Evolutionary conservation across 1,140 invertebrate species (phyloP).

Genomic region (Zaprionus ghesquierei): DNA sequence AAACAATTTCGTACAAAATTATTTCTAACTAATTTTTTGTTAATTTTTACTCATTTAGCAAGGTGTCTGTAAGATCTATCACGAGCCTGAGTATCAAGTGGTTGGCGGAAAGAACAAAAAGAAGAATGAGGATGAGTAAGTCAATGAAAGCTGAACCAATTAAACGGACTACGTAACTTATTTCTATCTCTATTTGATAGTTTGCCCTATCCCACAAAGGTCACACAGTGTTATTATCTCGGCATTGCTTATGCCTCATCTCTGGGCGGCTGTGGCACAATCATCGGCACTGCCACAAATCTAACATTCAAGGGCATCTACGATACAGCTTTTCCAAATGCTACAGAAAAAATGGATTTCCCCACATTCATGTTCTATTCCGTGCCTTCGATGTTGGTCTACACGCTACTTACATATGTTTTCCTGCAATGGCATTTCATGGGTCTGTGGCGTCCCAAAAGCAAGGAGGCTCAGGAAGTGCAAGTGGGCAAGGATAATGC

Average conservation of each 20-base stretch:
- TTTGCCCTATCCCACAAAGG: conserved; percentile 85
- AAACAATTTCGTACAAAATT: background rate
- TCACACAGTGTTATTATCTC: conserved; percentile 89
- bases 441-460: conserved; percentile 87
- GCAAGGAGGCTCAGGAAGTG: conserved; percentile 85
- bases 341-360: conserved; percentile 87
- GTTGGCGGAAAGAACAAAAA: conserved; percentile 82
- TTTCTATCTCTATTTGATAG: conserved; percentile 57
- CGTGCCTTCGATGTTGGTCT: conserved; percentile 87
- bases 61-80: conserved; percentile 86
- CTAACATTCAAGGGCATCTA: conserved; percentile 91
- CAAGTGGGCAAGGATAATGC: conserved; percentile 85
- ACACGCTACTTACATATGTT: conserved; percentile 88
- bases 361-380: conserved; percentile 89
- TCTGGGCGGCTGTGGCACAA: conserved; percentile 92
- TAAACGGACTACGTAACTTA: background rate
- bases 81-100: conserved; percentile 83
- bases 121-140: conserved; percentile 82
- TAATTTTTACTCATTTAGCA: conserved; percentile 80
- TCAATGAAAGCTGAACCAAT: conserved; percentile 1
- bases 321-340: conserved; percentile 84
- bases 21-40: background rate
- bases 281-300: conserved; percentile 95
- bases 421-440: conserved; percentile 90
- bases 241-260: conserved; percentile 91